These are phyloP conservation scores for Xestoiulus laeticollis DNA, from an alignment of 2,888 invertebrate species.

Conservation along the genomic window DNA sequence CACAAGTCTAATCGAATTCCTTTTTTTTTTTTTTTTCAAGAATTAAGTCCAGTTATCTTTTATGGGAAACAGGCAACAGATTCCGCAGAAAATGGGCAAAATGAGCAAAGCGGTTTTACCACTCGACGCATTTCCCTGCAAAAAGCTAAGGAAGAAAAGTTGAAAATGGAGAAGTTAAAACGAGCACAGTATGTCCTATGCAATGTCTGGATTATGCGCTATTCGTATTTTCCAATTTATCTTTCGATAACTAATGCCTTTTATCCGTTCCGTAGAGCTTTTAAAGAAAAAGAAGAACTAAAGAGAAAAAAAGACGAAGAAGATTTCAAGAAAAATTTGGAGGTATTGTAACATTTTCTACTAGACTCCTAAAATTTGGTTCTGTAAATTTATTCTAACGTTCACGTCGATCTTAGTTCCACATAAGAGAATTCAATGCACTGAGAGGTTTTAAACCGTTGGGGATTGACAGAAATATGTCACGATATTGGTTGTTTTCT, in stretches of 20 bases:
- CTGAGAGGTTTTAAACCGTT: not conserved
- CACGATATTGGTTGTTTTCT: constrained; percentile 11
- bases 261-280: not conserved
- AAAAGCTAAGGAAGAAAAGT: not conserved
- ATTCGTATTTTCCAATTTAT: not conserved
- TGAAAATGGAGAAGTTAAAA: not conserved
- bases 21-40: not conserved
- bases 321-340: not conserved
- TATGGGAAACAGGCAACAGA: not conserved
- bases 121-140: not conserved
- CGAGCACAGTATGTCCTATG: not conserved
- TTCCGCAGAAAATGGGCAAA: not conserved
- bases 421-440: not conserved
- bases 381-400: not conserved
- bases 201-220: not conserved
- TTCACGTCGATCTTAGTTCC: not conserved
- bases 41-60: not conserved
- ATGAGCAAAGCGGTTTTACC: not conserved
- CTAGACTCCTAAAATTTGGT: not conserved
- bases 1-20: not conserved
- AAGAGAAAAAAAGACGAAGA: not conserved
- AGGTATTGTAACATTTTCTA: not conserved
- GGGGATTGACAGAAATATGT: constrained; percentile 40
- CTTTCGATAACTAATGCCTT: not conserved
- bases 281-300: not conserved